A percentile compares a stretch with the other conserved stretches of the same genome.
phyloP scores from a whole-genome alignment of 2,888 invertebrate species.

The Pristionchus fissidentatus region DNA sequence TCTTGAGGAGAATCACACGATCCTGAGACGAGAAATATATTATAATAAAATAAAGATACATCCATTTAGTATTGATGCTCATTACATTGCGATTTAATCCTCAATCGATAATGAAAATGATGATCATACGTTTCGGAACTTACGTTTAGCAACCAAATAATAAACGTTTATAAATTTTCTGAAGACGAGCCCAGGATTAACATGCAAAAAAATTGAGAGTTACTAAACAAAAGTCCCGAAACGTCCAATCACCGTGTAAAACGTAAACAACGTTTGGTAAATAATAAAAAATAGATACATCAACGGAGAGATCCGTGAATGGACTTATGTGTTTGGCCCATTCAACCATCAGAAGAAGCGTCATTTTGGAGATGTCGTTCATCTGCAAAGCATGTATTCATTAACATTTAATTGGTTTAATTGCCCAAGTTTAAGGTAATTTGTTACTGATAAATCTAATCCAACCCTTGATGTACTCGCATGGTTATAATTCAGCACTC shows the following conservation, averaged over 20 bases:
- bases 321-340: slow-evolving; percentile 73
- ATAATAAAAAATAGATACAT: slow-evolving; percentile 50
- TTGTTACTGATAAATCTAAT: neutral
- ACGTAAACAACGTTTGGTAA: neutral
- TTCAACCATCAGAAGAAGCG: slow-evolving; percentile 74
- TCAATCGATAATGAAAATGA: too few relatives aligned
- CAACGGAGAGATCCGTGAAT: slow-evolving; percentile 73
- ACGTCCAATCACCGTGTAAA: too few relatives aligned
- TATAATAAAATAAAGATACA: neutral
- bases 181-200: too few relatives aligned
- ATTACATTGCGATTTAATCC: too few relatives aligned
- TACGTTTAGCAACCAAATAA: too few relatives aligned
- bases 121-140: too few relatives aligned
- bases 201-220: too few relatives aligned
- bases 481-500: neutral
- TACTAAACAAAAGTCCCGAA: too few relatives aligned
- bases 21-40: slow-evolving; percentile 51
- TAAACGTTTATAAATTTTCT: too few relatives aligned
- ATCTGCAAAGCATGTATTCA: slow-evolving; percentile 56
- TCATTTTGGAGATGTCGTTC: slow-evolving; percentile 73
- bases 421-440: neutral
- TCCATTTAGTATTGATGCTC: neutral
- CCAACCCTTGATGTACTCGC: neutral
- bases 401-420: neutral
- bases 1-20: slow-evolving; percentile 73